A percentile compares a stretch with the other conserved stretches of the same genome.
Conservation (phyloP, 2,113 vertebrate species). For the Sebastes schlegelii region DNA sequence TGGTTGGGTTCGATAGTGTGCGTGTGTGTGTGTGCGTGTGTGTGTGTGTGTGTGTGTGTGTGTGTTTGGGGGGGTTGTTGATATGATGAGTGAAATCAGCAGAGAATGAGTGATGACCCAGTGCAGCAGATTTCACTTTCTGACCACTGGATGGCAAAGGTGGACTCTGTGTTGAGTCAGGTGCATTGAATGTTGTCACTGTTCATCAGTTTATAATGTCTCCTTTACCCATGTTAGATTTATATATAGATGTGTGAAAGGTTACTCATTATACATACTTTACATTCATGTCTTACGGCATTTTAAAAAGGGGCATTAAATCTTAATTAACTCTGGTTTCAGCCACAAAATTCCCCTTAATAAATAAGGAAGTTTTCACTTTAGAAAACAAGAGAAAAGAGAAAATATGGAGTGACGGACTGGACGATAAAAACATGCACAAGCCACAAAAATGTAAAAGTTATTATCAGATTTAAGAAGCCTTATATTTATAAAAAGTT, state of each 20-base stretch:
- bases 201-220: not conserved
- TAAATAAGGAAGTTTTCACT: not conserved
- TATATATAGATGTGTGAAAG: not conserved
- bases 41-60: too few species aligned
- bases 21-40: too few species aligned
- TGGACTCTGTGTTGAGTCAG: slow-evolving; percentile 36
- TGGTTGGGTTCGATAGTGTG: slow-evolving; percentile 12
- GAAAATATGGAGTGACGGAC: not conserved
- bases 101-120: slow-evolving; percentile 24
- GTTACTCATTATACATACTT: not conserved
- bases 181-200: slow-evolving; percentile 38
- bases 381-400: not conserved
- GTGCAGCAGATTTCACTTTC: slow-evolving; percentile 52
- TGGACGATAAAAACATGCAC: not conserved
- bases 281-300: not conserved
- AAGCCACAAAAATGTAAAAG: not conserved
- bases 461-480: not conserved
- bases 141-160: slow-evolving; percentile 69
- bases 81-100: slow-evolving; percentile 31
- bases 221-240: not conserved
- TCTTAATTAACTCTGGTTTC: not conserved
- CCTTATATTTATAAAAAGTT: not conserved
- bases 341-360: not conserved
- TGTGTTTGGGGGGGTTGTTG: not conserved
- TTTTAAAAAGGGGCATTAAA: slow-evolving; percentile 20